These are phyloP conservation scores for Euborellia annulipes DNA, from an alignment of 1,140 invertebrate genomes.

Conservation along the genomic window DNA sequence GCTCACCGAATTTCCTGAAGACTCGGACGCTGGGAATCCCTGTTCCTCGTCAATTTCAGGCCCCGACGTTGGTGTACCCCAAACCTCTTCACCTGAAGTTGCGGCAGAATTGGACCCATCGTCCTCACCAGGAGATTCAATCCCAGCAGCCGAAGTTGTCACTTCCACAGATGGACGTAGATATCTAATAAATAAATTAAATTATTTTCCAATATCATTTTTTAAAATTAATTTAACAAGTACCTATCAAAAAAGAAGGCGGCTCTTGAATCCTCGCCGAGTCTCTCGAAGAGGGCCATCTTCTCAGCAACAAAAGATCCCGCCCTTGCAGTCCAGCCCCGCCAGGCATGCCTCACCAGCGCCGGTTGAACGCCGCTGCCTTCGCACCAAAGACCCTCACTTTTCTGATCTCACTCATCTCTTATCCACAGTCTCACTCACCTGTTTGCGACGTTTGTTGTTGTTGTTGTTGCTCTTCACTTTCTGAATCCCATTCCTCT, in stretches of 20 bases:
- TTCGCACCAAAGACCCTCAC: conserved; percentile 15
- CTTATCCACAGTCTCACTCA: background rate
- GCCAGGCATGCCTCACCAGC: background rate
- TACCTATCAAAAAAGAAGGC: conserved; percentile 41
- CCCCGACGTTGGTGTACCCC: conserved; percentile 70
- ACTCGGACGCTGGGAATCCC: conserved; percentile 34
- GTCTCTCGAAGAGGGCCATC: conserved; percentile 49
- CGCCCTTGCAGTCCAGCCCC: conserved; percentile 58
- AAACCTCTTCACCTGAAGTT: conserved; percentile 65
- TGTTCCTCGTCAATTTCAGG: conserved; percentile 65
- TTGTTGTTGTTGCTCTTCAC: background rate
- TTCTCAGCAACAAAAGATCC: conserved; percentile 64
- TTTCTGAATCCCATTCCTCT: conserved; percentile 21
- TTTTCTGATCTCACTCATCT: conserved; percentile 15
- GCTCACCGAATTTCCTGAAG: conserved; percentile 21
- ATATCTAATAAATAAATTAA: conserved; percentile 11
- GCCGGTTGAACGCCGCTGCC: background rate
- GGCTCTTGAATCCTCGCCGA: conserved; percentile 39
- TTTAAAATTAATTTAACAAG: background rate
- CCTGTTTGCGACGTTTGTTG: background rate
- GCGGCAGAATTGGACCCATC: conserved; percentile 57
- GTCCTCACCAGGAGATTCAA: conserved; percentile 22
- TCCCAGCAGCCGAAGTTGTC: background rate
- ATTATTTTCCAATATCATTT: too few species aligned
- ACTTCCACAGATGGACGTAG: conserved; percentile 10